A percentile compares a stretch with the other conserved stretches of the same genome.
phyloP scores from a whole-genome alignment of 1,140 invertebrate species.

The Ctenoplectra terminalis region DNA sequence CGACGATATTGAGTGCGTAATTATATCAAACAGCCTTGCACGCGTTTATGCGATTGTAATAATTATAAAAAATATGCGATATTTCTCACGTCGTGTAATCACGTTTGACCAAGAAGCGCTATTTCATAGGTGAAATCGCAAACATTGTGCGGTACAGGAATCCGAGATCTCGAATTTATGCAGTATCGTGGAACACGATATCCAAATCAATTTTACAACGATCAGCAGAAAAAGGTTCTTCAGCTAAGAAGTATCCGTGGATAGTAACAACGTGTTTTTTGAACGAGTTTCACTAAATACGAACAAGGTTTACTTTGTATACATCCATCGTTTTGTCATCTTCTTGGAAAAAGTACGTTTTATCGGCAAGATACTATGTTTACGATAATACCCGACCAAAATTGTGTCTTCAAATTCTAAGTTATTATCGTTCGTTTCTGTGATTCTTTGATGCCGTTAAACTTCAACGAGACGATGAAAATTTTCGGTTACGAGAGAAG shows the following conservation, averaged over 20 bases:
- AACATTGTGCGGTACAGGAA: not conserved
- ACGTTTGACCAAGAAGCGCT: not conserved
- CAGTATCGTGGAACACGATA: constrained; percentile 4
- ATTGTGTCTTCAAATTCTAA: not conserved
- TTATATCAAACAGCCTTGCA: not conserved
- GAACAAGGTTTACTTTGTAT: not conserved
- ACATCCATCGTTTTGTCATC: not conserved
- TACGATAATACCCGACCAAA: too few relatives aligned
- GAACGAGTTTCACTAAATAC: not conserved
- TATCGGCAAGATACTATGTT: not conserved
- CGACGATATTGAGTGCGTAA: not conserved
- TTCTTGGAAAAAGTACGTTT: not conserved
- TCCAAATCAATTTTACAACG: not conserved
- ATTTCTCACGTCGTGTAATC: not conserved
- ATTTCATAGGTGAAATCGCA: not conserved
- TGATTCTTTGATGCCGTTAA: not conserved
- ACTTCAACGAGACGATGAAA: too few relatives aligned
- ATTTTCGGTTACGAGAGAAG: not conserved
- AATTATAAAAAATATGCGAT: too few relatives aligned
- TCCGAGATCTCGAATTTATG: constrained; percentile 13
- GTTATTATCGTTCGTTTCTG: not conserved
- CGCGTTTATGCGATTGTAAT: not conserved
- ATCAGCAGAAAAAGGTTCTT: not conserved
- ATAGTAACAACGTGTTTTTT: not conserved
- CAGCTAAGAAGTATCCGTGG: too few relatives aligned